phyloP scores from a whole-genome alignment of 2,888 invertebrate species.

The Agonopterix alstromeriana region DNA sequence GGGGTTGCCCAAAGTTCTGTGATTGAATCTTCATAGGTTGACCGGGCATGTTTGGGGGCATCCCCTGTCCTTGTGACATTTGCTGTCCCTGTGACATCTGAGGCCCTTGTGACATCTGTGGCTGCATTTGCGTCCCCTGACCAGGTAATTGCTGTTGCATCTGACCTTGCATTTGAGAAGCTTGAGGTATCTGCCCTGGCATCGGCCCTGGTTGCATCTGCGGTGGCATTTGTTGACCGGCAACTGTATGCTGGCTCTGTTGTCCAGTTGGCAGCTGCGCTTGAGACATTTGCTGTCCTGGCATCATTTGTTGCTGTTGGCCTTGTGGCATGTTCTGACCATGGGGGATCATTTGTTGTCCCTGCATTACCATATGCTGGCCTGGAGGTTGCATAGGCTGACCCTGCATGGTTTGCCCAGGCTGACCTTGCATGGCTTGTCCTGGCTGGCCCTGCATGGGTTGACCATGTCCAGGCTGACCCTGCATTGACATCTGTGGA shows the following conservation, averaged over 20 bases:
- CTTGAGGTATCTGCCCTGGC: constrained; percentile 19
- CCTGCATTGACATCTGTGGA: constrained; percentile 33
- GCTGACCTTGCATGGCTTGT: constrained; percentile 13
- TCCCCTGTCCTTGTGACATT: constrained; percentile 23
- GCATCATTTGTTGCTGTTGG: constrained; percentile 14
- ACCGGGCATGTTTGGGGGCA: constrained; percentile 21
- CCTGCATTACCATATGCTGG: constrained; percentile 34
- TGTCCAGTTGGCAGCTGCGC: constrained; percentile 9
- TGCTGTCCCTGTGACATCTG: constrained; percentile 12
- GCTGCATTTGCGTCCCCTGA: constrained; percentile 24
- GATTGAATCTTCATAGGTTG: constrained; percentile 31
- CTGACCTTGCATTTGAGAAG: constrained; percentile 12
- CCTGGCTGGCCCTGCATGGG: constrained; percentile 40
- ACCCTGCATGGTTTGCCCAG: not conserved
- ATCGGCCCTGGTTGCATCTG: constrained; percentile 8
- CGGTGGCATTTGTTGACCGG: constrained; percentile 25
- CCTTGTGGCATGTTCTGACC: constrained; percentile 13
- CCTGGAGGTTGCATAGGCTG: constrained; percentile 13
- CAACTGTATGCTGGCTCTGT: not conserved
- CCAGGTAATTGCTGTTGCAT: constrained; percentile 23
- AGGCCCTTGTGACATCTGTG: constrained; percentile 23
- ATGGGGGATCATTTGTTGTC: constrained; percentile 21
- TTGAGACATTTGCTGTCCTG: constrained; percentile 18
- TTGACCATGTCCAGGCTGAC: constrained; percentile 21
- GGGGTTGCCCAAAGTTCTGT: constrained; percentile 29